These are phyloP conservation scores for Leptoclinus maculatus DNA, from an alignment of 2,797 vertebrate genomes.

Conservation along the genomic window DNA sequence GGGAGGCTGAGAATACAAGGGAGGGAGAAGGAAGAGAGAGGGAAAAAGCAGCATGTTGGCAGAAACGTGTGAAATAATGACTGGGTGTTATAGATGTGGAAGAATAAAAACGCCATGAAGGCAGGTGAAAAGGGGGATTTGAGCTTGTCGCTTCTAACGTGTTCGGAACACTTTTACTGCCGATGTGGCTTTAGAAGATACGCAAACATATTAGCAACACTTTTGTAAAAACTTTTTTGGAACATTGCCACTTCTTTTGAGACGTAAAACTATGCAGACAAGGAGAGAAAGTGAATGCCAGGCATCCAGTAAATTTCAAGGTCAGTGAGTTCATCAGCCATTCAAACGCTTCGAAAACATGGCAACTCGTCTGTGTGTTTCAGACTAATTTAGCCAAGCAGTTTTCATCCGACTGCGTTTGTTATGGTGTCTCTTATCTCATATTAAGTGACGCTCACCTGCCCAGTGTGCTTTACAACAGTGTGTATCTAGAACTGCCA, in stretches of 20 bases:
- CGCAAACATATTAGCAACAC: neutral
- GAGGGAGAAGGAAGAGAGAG: conserved; percentile 33
- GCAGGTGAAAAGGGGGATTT: conserved; percentile 31
- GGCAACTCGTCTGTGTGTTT: too few species aligned
- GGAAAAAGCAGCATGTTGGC: conserved; percentile 52
- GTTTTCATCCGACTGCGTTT: too few species aligned
- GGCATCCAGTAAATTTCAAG: neutral
- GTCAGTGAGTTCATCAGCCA: conserved; percentile 42
- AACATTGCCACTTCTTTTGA: neutral
- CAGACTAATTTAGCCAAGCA: too few species aligned
- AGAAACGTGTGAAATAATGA: conserved; percentile 65
- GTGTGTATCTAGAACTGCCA: neutral
- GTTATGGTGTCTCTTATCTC: too few species aligned
- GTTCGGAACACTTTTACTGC: neutral
- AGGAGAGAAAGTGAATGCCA: too few species aligned
- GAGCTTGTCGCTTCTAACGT: neutral
- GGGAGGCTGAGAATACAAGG: conserved; percentile 62
- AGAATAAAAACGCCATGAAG: conserved; percentile 15
- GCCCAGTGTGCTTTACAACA: neutral
- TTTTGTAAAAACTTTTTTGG: neutral
- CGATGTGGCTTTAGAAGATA: neutral
- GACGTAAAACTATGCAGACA: too few species aligned
- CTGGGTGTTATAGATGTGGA: conserved; percentile 42
- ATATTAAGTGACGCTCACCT: too few species aligned
- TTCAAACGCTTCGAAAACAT: too few species aligned